phyloP scores from a whole-genome alignment of 2,797 vertebrate genomes.

The Trematomus bernacchii region DNA sequence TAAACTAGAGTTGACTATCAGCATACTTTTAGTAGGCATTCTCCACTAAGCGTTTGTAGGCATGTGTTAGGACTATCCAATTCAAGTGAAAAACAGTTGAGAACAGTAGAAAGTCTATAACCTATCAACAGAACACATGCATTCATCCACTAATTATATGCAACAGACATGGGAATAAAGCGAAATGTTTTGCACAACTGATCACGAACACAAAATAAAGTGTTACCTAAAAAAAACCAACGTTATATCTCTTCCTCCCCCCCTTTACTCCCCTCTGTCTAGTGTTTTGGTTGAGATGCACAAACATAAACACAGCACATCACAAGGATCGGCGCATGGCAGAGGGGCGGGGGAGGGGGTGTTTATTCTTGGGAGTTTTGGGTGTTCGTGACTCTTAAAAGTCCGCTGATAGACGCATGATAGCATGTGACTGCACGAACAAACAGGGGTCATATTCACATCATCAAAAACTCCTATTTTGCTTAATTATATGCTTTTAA shows the following conservation, averaged over 20 bases:
- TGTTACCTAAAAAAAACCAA: conserved; percentile 2
- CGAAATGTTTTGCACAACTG: too few relatives aligned
- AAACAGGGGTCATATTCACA: neutral
- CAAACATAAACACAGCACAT: conserved; percentile 66
- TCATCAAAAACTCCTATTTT: neutral
- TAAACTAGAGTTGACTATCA: too few relatives aligned
- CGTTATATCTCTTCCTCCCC: conserved; percentile 18
- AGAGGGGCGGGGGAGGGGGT: conserved; percentile 36
- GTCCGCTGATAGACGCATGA: conserved; percentile 30
- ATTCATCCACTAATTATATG: too few relatives aligned
- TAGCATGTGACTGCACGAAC: conserved; percentile 40
- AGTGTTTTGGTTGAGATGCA: conserved; percentile 47
- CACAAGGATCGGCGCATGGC: conserved; percentile 66
- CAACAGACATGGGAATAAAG: too few relatives aligned
- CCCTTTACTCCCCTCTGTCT: conserved; percentile 9
- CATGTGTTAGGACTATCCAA: too few relatives aligned
- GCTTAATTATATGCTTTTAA: conserved; percentile 17
- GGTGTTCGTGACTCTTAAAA: conserved; percentile 14
- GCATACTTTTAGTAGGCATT: too few relatives aligned
- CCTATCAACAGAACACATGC: too few relatives aligned
- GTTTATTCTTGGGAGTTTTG: neutral
- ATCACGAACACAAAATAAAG: neutral
- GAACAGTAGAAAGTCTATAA: too few relatives aligned
- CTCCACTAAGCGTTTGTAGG: too few relatives aligned
- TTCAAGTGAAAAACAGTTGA: too few relatives aligned